Evolutionary conservation across 2,888 invertebrate species (phyloP).

Genomic region (Drosophila yooni): DNA sequence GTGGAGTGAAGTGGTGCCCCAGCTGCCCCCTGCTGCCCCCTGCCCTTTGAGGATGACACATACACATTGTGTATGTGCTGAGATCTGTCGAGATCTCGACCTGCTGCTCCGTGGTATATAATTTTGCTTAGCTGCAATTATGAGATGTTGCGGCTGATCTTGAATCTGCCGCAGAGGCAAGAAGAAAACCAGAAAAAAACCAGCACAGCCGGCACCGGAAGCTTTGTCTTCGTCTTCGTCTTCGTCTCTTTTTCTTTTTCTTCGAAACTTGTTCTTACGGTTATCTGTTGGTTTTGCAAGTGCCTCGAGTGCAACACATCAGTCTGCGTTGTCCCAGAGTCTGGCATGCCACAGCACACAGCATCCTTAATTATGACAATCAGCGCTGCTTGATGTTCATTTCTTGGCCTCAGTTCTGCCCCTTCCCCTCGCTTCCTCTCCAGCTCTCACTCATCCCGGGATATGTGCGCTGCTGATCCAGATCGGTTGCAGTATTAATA

Average conservation of each 20-base stretch:
- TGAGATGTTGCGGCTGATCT: constrained; percentile 76
- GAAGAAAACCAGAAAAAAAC: constrained; percentile 16
- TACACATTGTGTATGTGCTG: constrained; percentile 20
- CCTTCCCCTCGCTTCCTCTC: not conserved
- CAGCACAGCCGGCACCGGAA: constrained; percentile 64
- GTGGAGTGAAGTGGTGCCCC: constrained; percentile 22
- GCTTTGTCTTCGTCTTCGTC: constrained; percentile 50
- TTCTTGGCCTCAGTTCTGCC: constrained; percentile 17
- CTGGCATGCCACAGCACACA: constrained; percentile 68
- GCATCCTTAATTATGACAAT: constrained; percentile 81
- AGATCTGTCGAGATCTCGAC: constrained; percentile 41
- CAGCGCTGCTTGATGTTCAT: constrained; percentile 62
- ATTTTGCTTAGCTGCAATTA: constrained; percentile 79
- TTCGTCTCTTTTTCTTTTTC: not conserved
- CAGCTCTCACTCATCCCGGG: constrained; percentile 20
- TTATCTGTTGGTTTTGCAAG: constrained; percentile 75
- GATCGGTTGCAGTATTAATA: constrained; percentile 63
- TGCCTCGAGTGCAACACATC: constrained; percentile 62
- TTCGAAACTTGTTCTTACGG: constrained; percentile 73
- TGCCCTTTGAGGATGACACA: constrained; percentile 55
- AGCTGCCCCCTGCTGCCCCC: not conserved
- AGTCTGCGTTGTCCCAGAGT: constrained; percentile 36
- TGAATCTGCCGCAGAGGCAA: constrained; percentile 22
- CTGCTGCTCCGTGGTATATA: constrained; percentile 56
- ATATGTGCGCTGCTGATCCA: constrained; percentile 62